Evolutionary conservation across 2,113 vertebrate species (phyloP), one percentile per base, ranked within the genome.

Genomic region (Dinomys branickii): DNA sequence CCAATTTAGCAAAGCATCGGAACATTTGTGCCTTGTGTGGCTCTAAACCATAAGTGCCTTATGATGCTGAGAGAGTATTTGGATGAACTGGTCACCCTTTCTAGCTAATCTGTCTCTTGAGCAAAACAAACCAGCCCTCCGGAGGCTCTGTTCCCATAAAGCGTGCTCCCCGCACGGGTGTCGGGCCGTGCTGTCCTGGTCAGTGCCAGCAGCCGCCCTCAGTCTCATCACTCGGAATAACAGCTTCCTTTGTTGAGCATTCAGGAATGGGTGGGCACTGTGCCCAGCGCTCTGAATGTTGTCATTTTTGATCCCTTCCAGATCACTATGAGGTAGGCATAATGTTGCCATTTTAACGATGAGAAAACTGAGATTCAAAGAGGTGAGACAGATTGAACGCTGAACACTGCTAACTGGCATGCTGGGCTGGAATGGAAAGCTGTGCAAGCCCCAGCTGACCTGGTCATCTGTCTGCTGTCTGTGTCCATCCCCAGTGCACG

Each of bases 391-490:
- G 44, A 33, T 6, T 11, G 56, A 17, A 28, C 22, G 41, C 77
- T 12, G 0, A 8, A 52, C 35, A 0, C 24, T 17, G 19, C 44
- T 5, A 35, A 63, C 61, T 26, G 47, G 22, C 28, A 0, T 33
- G 30, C 52, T 52, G 47, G 82, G 2, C 69, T 35, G 7, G 71
- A 38, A 26, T 35, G 65, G 22, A 3, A 30, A 0, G 24, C 63
- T 44, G 9, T 1, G 20, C 2, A 14, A 3, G 16, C 11, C 38
- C n/a, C n/a, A 11, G 47, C 0, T 0, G 20, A 10, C 28, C 1
- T 3, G 8, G 8, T 22, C 24, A 9, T 19, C 61, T 30, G 24
- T 9, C 0, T 5, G n/a, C 20, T 1, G 0, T 5, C 0, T 0
- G 1, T 11, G 0, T 30, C 44, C 54, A 30, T 61, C 1, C 28